Base-by-base conservation (phyloP, 1,140 invertebrate species). In the Cryptotermes secundus region DNA sequence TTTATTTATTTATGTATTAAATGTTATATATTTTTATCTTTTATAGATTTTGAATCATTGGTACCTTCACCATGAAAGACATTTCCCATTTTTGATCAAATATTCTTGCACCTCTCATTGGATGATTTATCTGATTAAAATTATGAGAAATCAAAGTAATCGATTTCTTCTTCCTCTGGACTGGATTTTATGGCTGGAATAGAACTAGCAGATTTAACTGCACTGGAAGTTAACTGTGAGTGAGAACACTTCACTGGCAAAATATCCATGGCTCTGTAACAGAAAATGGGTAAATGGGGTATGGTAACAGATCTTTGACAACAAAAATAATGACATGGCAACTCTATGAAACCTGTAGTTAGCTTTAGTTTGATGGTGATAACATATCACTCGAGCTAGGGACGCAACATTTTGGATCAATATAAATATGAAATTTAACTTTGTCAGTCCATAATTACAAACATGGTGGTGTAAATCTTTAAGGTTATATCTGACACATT, bases 221-320 rank as follows among this genome's bases (percentile, higher is more conserved):
- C 9, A 72, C 4, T 12, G n/a, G 26, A n/a, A 26, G n/a, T 31
- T 72, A 34, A 26, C 53, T 82, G 81, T 82, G 81, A n/a, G 6
- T 82, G 81, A 34, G 81, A 82, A 38, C 53, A 82, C 38, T 82
- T 82, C 81, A 82, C 53, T 31, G 81, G 81, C 38, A 82, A 59
- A 53, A 82, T 16, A 38, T 82, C 81, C 81, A 82, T 82, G 9
- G 42, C 34, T 26, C 81, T 82, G 81, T 3, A 82, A 82, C 1
- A 42, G 6, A 82, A 81, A n/a, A n/a, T 3, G 38, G 4, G 16
- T 22, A 3, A n/a, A n/a, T n/a, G n/a, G n/a, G n/a, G n/a, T n/a
- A n/a, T n/a, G n/a, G n/a, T n/a, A n/a, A 59, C 53, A 24, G 4
- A 22, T 59, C 19, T 9, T 22, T 59, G 19, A 3, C 24, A 59